Evolutionary conservation across 2,888 invertebrate species (phyloP), one percentile per base, ranked within the genome.

Genomic region (Drosophila nr. perissopoda): DNA sequence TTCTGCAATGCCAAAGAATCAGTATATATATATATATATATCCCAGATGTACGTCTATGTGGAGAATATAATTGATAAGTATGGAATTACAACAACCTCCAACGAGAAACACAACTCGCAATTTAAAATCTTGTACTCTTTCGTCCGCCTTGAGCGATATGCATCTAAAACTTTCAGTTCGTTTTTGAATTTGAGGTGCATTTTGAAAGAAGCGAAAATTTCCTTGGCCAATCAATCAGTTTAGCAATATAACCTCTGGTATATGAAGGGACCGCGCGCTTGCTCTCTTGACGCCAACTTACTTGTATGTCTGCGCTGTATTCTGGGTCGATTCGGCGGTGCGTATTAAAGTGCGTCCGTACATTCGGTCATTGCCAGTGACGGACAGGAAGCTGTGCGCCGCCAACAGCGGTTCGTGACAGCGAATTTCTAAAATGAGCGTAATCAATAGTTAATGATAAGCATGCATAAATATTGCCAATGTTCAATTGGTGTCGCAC

Each of bases 351-450:
- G 97, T 97, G 33, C 97, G 94, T 0, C 97, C 97, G 90, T 97
- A 97, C 95, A 97, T 96, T 59, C 98, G 94, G 92, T 98, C 98
- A 91, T 98, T 98, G 60, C 97, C 97, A 0, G 98, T 97, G 38
- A 98, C 97, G 0, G 98, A 97, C 0, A 98, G 94, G 29, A 98
- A 96, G 76, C 97, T 96, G 92, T 98, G 97, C 34, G 96, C 96
- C 0, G 98, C 96, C 34, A 97, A 94, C 4, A 95, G 93, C 0
- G 98, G 98, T 87, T 97, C 97, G 0, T 96, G 94, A 89, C 98
- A 98, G 62, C 98, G 95, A 79, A 98, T 97, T 94, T 98, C 98
- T 97, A 4, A 48, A 13, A 38, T 16, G 11, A 49, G 2, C 27
- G 16, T 6, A 25, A 25, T 11, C 4, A 52, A n/a, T 40, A 27